Evolutionary conservation across 2,797 vertebrate genomes (phyloP).

Genomic region (Cryptoblepharus egeriae): DNA sequence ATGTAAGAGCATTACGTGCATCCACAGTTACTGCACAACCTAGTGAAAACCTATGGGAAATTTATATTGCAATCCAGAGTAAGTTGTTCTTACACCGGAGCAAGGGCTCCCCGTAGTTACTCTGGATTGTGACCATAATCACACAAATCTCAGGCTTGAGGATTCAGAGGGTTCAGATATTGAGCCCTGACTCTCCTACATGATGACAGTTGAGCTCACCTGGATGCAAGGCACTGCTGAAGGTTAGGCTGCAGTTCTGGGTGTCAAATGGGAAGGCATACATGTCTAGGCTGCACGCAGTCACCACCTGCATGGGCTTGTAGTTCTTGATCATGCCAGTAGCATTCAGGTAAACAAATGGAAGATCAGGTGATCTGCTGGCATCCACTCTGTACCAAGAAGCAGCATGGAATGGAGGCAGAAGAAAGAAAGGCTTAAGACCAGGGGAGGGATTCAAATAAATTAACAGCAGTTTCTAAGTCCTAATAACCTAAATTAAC

Average conservation of each 20-base stretch:
- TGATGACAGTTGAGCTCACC: slow-evolving; percentile 65
- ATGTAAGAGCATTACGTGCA: too few relatives aligned
- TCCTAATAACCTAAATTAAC: too few relatives aligned
- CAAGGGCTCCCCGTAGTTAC: too few relatives aligned
- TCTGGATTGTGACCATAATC: too few relatives aligned
- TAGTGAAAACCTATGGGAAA: too few relatives aligned
- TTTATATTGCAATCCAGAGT: too few relatives aligned
- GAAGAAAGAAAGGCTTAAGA: not conserved
- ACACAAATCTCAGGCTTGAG: not conserved
- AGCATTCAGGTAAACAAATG: slow-evolving; percentile 88
- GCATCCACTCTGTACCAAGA: slow-evolving; percentile 77
- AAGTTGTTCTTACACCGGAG: too few relatives aligned
- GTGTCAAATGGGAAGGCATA: slow-evolving; percentile 89
- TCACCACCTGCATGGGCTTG: slow-evolving; percentile 85
- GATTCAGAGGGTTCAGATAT: too few relatives aligned
- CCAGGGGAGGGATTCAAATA: not conserved
- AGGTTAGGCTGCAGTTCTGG: slow-evolving; percentile 90
- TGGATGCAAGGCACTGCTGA: slow-evolving; percentile 88
- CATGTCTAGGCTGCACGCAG: slow-evolving; percentile 84
- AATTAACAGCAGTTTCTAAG: too few relatives aligned
- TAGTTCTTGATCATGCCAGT: slow-evolving; percentile 85
- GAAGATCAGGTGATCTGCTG: slow-evolving; percentile 80
- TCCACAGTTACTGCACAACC: too few relatives aligned
- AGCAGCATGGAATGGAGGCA: not conserved
- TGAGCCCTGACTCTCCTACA: too few relatives aligned